Evolutionary conservation across 37 sponge, comb jelly and placozoan genomes (phyloP), one percentile per base, ranked within the genome.

Genomic region (Hexactinellida sp.): DNA sequence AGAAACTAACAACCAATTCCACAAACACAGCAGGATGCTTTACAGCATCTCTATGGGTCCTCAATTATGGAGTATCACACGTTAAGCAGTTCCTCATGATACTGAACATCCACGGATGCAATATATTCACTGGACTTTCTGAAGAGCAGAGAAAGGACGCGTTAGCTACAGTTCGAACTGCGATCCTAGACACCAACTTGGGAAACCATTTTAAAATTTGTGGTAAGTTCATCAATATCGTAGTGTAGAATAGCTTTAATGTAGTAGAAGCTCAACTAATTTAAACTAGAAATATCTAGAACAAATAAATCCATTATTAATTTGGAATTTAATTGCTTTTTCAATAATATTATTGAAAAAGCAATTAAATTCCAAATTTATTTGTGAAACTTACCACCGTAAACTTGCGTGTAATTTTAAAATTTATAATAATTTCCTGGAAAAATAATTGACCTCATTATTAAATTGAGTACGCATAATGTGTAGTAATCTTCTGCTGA

Each of bases 61-160:
- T 38, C 84, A 30, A 39, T 39, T 9, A 83, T 83, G 39, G 39
- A 39, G 28, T 25, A 83, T 38, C 47, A 38, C 76, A 63, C 34
- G 3, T 97, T 83, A 91, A 94, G 83, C 94, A 92, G 83, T 92
- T 87, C 87, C 86, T 91, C 36, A 97, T 92, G 94, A 97, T 97
- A 36, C 94, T 94, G 36, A 92, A 94, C 87, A 89, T 93, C 54
- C 82, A 90, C 84, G 92, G 87, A n/a, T 36, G 84, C 83, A 38
- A 37, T 36, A 30, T 47, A 36, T 83, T 85, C n/a, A 13, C 36
- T 24, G 24, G 36, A 5, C 76, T 63, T 63, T 63, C 76, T 63
- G 76, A 63, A 63, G 34, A 63, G 3, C 76, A 63, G 76, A 63
- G 34, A 28, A 7, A 63, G 13, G 76, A 63, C 5, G 76, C 76